Base-by-base conservation (phyloP, 2,888 invertebrate species). In the Caenorhabditis wallacei region DNA sequence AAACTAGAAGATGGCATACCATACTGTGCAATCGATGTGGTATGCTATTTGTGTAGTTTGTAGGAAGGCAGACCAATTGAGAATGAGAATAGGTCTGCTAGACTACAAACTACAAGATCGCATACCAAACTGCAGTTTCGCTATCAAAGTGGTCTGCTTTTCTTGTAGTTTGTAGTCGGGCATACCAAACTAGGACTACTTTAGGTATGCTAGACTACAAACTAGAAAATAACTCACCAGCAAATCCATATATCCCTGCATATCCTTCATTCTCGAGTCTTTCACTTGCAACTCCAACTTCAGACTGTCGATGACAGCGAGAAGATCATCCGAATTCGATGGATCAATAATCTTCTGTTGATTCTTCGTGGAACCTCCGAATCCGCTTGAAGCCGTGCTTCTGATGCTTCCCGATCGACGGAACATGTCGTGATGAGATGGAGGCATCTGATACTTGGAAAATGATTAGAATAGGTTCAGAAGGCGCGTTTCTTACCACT, bases 261-360 rank as follows among this genome's bases (percentile, higher is more conserved):
- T 85, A 51, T 87, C 87, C 37, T 83, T 74, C 69, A 87, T 76
- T 40, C 86, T 48, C 37, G 85, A 85, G 48, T 87, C 87, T 63
- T 90, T 90, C 37, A 87, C 88, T 59, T 85, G 83, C 30, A 89
- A 59, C 57, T 90, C 90, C 61, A 87, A 75, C 46, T 86, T 84
- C 53, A 90, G 84, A 70, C 89, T 90, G 48, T 88, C 88, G 56
- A 90, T 86, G 11, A 88, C 86, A 1, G 87, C 85, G 24, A 90
- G 70, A 46, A 90, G 70, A 48, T 90, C 86, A 20, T 85, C 83
- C 30, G 66, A 57, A 24, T 80, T 80, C 26, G 30, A 40, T 20
- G 75, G 56, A 53, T 84, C 83, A 16, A 75, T 57, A 10, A 26
- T 69, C 59, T 78, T 71, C 13, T 59, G 68, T 20, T 61, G 68